A percentile compares a stretch with the other conserved stretches of the same genome.
Evolutionary conservation across 2,888 invertebrate species (phyloP).

Genomic region (Phyllotreta striolata): DNA sequence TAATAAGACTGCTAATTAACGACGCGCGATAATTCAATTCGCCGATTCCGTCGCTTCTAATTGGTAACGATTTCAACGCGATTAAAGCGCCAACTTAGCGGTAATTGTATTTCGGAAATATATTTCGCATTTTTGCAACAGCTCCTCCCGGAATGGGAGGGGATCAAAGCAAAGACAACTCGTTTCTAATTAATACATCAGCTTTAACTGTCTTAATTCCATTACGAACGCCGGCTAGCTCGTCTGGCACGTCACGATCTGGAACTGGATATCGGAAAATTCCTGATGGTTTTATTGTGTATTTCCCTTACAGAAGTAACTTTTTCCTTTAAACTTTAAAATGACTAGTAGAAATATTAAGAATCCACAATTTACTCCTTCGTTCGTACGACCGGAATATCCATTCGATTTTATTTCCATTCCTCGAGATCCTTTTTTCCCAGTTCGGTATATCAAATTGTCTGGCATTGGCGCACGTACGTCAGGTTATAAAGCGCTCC

Average conservation of each 20-base stretch:
- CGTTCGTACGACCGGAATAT: too few relatives aligned
- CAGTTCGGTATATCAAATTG: slow-evolving; percentile 10
- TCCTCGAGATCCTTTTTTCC: neutral
- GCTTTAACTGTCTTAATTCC: slow-evolving; percentile 24
- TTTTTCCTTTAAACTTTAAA: slow-evolving; percentile 28
- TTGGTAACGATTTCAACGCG: neutral
- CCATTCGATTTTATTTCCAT: too few relatives aligned
- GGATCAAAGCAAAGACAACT: slow-evolving; percentile 10
- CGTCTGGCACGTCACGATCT: slow-evolving; percentile 20
- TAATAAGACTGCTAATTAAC: slow-evolving; percentile 29
- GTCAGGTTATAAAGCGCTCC: slow-evolving; percentile 21
- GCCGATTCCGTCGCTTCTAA: slow-evolving; percentile 7
- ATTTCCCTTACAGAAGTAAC: slow-evolving; percentile 33
- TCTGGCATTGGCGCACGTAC: slow-evolving; percentile 4
- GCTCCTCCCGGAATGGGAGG: neutral
- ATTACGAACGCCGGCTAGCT: slow-evolving; percentile 19
- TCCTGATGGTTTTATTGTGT: slow-evolving; percentile 36
- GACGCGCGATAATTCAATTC: slow-evolving; percentile 19
- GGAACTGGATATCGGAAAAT: slow-evolving; percentile 32
- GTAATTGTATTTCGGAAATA: too few relatives aligned
- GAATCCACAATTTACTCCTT: too few relatives aligned
- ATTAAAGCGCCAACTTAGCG: too few relatives aligned
- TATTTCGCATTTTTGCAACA: too few relatives aligned
- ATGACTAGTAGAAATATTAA: too few relatives aligned
- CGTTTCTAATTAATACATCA: slow-evolving; percentile 20